Base-by-base conservation (phyloP, 2,888 invertebrate genomes). In the Ischnus inquisitorius region DNA sequence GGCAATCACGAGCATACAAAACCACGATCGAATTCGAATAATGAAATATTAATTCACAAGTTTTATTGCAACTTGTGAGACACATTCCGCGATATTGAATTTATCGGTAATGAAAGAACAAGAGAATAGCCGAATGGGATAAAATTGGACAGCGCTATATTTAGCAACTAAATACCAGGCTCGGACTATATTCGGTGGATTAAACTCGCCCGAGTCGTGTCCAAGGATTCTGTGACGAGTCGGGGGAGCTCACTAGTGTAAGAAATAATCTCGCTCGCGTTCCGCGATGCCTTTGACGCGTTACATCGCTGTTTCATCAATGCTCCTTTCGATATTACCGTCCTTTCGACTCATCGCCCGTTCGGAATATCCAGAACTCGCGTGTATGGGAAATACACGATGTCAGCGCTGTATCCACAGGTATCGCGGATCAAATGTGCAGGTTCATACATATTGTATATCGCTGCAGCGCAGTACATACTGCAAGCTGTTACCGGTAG, bases 381-480 rank as follows among this genome's bases (percentile, higher is more conserved):
- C 34, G 34, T 39, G 16, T 16, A 39, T 64, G 39, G 16, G 16
- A 16, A 64, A 64, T 34, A 41, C 16, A 16, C 39, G 16, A 64
- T 39, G 39, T 25, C 64, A 64, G 64, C 39, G 54, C 5, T 54
- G 54, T n/a, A 8, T 8, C 39, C 6, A 16, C 39, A 39, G 34
- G 39, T 39, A 39, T 64, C 64, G 64, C n/a, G 64, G 64, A 64
- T 64, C 64, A 64, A 64, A 34, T 64, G 39, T 34, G 64, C n/a
- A 64, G 64, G n/a, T 34, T 64, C 64, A 64, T 64, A 64, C 64
- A 64, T 64, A 64, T 39, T 64, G 64, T 64, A 64, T 64, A 64
- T 64, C 39, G 64, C 64, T 64, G 64, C 64, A 64, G 64, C 16
- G 39, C 16, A 41, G 25, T 39, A 64, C 19, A 64, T 39, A 19